These are phyloP conservation scores for Psittacula cyanocephala DNA, from an alignment of 2,113 vertebrate genomes.

Conservation along the genomic window DNA sequence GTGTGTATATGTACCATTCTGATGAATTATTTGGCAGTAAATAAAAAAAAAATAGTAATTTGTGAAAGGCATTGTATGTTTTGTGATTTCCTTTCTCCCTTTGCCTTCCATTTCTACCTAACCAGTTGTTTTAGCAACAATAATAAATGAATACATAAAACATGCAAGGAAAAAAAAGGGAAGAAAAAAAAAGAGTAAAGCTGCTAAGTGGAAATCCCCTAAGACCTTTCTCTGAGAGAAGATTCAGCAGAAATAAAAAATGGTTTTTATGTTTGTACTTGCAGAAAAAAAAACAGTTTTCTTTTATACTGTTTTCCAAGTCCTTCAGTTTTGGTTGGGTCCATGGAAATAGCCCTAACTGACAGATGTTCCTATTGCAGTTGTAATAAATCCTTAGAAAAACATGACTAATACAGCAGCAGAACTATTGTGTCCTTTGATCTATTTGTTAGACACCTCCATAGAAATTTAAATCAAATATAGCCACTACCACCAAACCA, in stretches of 20 bases:
- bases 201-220: background rate
- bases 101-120: background rate
- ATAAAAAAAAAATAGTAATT: background rate
- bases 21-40: background rate
- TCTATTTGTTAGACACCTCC: background rate
- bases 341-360: background rate
- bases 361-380: background rate
- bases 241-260: background rate
- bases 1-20: background rate
- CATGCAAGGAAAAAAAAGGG: background rate
- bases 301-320: background rate
- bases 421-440: background rate
- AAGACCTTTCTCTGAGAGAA: background rate
- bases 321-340: background rate
- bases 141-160: background rate
- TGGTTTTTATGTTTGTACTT: background rate
- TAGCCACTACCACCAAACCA: background rate
- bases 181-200: background rate
- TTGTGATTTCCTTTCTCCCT: background rate
- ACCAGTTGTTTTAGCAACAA: background rate
- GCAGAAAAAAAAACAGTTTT: background rate
- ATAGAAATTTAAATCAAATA: background rate
- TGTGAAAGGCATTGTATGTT: background rate
- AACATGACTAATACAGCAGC: background rate
- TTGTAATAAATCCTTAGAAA: background rate